phyloP scores from a whole-genome alignment of 2,113 vertebrate species.

The Sceloporus undulatus region DNA sequence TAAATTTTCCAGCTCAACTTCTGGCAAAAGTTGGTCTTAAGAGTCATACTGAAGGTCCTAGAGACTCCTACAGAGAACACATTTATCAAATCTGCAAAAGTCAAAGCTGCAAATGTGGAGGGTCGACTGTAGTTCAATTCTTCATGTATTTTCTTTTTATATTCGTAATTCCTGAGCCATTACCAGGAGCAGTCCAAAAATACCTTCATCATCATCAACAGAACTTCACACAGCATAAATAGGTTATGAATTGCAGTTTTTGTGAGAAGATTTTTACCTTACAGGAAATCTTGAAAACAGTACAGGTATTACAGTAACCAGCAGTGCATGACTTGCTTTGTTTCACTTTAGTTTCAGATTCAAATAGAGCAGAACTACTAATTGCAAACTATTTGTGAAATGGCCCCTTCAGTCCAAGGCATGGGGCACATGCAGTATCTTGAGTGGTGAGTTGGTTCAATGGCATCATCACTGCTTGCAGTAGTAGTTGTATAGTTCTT shows the following conservation, averaged over 20 bases:
- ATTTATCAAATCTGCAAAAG: no score
- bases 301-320: not conserved
- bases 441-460: not conserved
- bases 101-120: no score
- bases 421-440: not conserved
- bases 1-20: no score
- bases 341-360: no score
- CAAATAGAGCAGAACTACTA: no score
- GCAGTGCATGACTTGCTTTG: not conserved
- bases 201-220: not conserved
- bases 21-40: no score
- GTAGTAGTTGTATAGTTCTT: not conserved
- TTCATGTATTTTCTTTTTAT: no score
- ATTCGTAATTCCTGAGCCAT: not conserved
- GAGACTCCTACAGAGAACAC: no score
- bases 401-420: not conserved
- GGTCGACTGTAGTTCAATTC: no score
- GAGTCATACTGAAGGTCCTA: no score
- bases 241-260: not conserved
- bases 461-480: not conserved
- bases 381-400: not conserved
- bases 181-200: not conserved
- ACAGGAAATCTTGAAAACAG: not conserved
- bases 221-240: not conserved
- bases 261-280: not conserved